Percentiles rank a stretch among this genome's conserved stretches.
These are phyloP conservation scores for Cetoscarus ocellatus DNA, from an alignment of 2,797 vertebrate genomes.

Conservation along the genomic window DNA sequence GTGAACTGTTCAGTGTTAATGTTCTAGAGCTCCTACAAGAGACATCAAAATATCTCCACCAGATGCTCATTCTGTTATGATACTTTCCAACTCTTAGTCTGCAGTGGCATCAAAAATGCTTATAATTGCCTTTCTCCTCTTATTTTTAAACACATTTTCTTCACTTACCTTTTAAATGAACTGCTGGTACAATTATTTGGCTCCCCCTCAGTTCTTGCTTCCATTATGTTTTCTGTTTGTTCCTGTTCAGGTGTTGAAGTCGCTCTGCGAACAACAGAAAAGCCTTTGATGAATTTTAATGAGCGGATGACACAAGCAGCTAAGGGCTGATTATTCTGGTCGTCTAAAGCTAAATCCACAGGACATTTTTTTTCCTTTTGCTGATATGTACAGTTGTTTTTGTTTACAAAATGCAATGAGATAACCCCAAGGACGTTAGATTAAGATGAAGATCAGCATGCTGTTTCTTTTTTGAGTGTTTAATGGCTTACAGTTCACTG, in stretches of 20 bases:
- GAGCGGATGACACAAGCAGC: conserved; percentile 20
- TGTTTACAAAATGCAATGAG: conserved; percentile 41
- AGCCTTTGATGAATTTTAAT: conserved; percentile 34
- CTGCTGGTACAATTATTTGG: conserved; percentile 19
- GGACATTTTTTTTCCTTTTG: conserved; percentile 11
- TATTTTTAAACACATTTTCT: neutral
- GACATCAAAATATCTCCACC: neutral
- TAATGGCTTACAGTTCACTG: conserved; percentile 11
- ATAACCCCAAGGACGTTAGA: conserved; percentile 14
- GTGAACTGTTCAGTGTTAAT: neutral
- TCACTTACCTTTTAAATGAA: neutral
- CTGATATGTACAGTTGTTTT: conserved; percentile 23
- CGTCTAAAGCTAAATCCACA: conserved; percentile 11
- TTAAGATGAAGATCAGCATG: conserved; percentile 30
- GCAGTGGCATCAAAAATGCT: no score
- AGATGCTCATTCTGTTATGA: neutral
- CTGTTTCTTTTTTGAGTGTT: conserved; percentile 18
- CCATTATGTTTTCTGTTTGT: conserved; percentile 7
- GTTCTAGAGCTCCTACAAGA: no score
- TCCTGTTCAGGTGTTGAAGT: conserved; percentile 20
- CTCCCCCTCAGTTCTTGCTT: neutral
- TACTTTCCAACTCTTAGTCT: no score
- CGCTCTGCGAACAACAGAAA: conserved; percentile 19
- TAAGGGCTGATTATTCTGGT: conserved; percentile 27
- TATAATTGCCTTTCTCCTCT: neutral